Conservation (phyloP, 1,140 invertebrate species). For the Gryllus bimaculatus region DNA sequence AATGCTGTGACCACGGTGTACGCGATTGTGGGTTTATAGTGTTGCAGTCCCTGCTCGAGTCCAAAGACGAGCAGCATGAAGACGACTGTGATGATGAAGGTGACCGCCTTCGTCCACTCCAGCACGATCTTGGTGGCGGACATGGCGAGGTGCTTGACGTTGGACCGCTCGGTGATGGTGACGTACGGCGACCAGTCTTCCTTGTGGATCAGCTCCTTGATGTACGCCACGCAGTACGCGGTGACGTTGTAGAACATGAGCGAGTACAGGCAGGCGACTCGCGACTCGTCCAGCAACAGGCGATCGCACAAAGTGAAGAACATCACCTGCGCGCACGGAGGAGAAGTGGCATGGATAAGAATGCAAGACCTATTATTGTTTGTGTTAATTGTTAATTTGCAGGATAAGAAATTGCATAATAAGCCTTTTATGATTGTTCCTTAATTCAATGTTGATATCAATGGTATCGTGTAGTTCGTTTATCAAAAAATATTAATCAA, state of each 20-base stretch:
- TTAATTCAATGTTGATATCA: neutral
- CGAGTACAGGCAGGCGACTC: conserved; percentile 59
- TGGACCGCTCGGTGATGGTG: conserved; percentile 57
- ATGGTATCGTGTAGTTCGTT: neutral
- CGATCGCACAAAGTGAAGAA: conserved; percentile 64
- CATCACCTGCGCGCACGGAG: conserved; percentile 45
- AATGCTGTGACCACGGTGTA: conserved; percentile 55
- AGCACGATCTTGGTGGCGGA: conserved; percentile 69
- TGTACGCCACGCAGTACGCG: conserved; percentile 63
- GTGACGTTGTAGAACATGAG: conserved; percentile 74
- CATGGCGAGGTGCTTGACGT: conserved; percentile 68
- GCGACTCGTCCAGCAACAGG: conserved; percentile 47
- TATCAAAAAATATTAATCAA: too few species aligned
- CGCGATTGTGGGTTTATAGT: conserved; percentile 55
- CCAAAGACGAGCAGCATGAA: conserved; percentile 65
- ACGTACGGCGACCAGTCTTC: conserved; percentile 68
- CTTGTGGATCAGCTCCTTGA: conserved; percentile 59
- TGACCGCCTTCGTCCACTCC: conserved; percentile 72
- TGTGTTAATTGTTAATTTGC: neutral
- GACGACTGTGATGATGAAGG: conserved; percentile 67
- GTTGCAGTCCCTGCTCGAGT: conserved; percentile 60
- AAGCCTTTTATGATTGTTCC: neutral
- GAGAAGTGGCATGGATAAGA: neutral
- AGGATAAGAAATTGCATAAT: neutral
- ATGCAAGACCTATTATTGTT: neutral